Conservation (phyloP, 2,113 vertebrate species). For the Trochalopteron elliotii region DNA sequence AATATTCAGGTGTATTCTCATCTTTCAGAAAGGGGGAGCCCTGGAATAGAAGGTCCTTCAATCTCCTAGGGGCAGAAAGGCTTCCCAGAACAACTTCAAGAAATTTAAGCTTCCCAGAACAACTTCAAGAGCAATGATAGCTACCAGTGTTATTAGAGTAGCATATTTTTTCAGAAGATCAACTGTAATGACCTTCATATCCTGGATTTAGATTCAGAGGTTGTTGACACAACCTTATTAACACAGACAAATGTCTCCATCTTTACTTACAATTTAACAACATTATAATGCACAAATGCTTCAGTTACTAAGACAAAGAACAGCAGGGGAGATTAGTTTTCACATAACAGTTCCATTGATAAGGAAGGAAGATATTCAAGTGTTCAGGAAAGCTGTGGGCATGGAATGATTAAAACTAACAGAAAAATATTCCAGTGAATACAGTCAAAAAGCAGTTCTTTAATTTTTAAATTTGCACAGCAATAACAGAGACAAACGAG, state of each 20-base stretch:
- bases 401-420: neutral
- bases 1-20: neutral
- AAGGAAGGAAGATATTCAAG: neutral
- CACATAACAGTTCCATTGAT: neutral
- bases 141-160: neutral
- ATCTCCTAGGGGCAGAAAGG: neutral
- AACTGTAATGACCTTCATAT: neutral
- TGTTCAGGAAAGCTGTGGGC: neutral
- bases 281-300: neutral
- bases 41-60: neutral
- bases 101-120: neutral
- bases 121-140: neutral
- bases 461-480: constrained; percentile 35
- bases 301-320: neutral
- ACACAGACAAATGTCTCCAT: neutral
- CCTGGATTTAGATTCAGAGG: neutral
- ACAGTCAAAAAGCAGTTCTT: constrained; percentile 16
- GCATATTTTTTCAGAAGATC: neutral
- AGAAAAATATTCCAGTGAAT: constrained; percentile 7
- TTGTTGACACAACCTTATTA: neutral
- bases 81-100: neutral
- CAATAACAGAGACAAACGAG: neutral
- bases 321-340: neutral
- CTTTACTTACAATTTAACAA: neutral
- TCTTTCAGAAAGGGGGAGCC: neutral